Conservation (phyloP, 1,140 invertebrate species). For the Pseudomyrmex concolor region DNA sequence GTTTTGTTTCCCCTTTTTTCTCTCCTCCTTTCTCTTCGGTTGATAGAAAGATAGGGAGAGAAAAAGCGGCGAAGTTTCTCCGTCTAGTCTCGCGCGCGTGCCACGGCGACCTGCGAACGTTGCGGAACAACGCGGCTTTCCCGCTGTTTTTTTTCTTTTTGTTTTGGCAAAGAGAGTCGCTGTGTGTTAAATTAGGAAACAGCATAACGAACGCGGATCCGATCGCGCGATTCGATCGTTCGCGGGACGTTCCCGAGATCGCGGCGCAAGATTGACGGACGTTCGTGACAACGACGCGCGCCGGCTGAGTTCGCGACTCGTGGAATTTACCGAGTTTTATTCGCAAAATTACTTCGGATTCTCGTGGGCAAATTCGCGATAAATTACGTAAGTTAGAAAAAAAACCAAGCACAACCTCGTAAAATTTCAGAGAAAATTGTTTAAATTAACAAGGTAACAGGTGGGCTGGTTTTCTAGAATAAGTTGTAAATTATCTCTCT, state of each 20-base stretch:
- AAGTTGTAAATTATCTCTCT: too few species aligned
- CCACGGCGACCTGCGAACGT: slow-evolving; percentile 13
- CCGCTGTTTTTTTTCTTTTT: background rate
- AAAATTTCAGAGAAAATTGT: background rate
- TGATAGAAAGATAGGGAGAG: background rate
- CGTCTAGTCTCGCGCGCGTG: slow-evolving; percentile 19
- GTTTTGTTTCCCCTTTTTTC: slow-evolving; percentile 55
- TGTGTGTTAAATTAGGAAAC: slow-evolving; percentile 44
- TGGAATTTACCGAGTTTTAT: too few species aligned
- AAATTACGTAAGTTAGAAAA: background rate
- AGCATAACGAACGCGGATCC: slow-evolving; percentile 28
- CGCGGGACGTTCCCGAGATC: slow-evolving; percentile 9
- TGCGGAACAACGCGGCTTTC: background rate
- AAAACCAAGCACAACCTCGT: background rate
- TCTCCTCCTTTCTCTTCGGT: too few species aligned
- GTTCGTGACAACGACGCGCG: slow-evolving; percentile 24
- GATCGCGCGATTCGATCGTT: slow-evolving; percentile 11
- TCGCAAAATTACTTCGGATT: too few species aligned
- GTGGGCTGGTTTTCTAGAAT: too few species aligned
- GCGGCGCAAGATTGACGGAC: slow-evolving; percentile 41
- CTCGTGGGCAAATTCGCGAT: background rate
- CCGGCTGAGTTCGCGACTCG: slow-evolving; percentile 29
- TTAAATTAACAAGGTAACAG: too few species aligned
- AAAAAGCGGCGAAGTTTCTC: slow-evolving; percentile 28
- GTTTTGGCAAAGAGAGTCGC: slow-evolving; percentile 15